Evolutionary conservation across 2,113 vertebrate species (phyloP).

Genomic region (Scomber japonicus): DNA sequence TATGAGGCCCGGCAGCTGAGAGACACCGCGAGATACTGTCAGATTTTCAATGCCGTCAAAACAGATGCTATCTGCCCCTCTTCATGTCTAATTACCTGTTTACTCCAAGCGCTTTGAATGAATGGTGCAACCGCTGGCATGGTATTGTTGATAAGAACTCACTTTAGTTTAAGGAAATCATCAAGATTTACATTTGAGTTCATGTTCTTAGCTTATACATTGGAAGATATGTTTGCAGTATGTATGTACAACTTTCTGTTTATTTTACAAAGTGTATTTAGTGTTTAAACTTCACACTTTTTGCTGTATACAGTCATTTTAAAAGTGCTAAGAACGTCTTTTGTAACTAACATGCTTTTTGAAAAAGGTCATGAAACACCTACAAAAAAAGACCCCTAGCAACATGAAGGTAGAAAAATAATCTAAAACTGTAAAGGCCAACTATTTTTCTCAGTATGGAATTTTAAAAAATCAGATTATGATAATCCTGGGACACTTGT

Average conservation of each 20-base stretch:
- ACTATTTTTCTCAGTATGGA: not conserved
- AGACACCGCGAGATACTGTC: constrained; percentile 76
- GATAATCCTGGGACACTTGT: not conserved
- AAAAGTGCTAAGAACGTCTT: too few species aligned
- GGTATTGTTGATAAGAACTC: constrained; percentile 47
- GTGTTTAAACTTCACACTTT: too few species aligned
- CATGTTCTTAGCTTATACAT: not conserved
- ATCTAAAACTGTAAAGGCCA: not conserved
- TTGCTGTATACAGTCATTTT: too few species aligned
- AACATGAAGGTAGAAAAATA: not conserved
- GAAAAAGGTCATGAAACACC: not conserved
- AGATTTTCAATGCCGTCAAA: constrained; percentile 80
- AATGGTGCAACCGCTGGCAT: constrained; percentile 29
- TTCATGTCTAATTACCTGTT: constrained; percentile 84
- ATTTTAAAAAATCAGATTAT: not conserved
- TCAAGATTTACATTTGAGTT: not conserved
- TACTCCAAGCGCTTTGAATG: constrained; percentile 59
- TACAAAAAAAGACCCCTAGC: not conserved
- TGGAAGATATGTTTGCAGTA: not conserved
- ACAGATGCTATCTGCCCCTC: constrained; percentile 82
- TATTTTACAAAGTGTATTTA: too few species aligned
- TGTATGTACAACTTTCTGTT: too few species aligned
- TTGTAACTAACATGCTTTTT: too few species aligned
- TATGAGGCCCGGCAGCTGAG: constrained; percentile 51
- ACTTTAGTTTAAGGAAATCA: constrained; percentile 50